Conservation (phyloP, 37 sponge, comb jelly and placozoan species). For the Beroe ovata region DNA sequence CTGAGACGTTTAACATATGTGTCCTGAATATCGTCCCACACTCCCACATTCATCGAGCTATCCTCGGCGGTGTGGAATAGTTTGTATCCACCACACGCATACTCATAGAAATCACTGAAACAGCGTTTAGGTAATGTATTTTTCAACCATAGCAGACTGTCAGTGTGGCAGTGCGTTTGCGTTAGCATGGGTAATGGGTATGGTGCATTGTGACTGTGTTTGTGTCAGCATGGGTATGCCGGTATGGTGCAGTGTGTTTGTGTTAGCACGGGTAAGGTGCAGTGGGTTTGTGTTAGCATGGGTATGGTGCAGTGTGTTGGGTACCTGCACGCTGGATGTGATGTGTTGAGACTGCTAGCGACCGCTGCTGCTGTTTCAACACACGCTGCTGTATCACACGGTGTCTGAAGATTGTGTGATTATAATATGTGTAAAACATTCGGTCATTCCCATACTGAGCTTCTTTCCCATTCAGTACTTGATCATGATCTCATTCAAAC, state of each 20-base stretch:
- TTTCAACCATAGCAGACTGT: no score
- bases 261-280: neutral
- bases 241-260: neutral
- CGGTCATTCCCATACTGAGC: no score
- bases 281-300: no score
- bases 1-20: slow-evolving; percentile 16
- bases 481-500: no score
- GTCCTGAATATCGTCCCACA: slow-evolving; percentile 22
- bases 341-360: slow-evolving; percentile 34
- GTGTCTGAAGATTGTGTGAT: neutral
- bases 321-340: slow-evolving; percentile 63
- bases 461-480: no score
- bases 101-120: slow-evolving; percentile 64
- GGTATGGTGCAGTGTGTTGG: no score
- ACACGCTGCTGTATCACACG: slow-evolving; percentile 57
- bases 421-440: no score
- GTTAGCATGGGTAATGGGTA: no score
- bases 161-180: no score
- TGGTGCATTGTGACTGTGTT: no score
- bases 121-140: no score
- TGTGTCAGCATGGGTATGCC: no score
- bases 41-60: neutral
- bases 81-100: slow-evolving; percentile 48
- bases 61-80: slow-evolving; percentile 33
- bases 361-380: slow-evolving; percentile 64